Evolutionary conservation across 2,888 invertebrate genomes (phyloP).

Genomic region (Tiphia femorata): DNA sequence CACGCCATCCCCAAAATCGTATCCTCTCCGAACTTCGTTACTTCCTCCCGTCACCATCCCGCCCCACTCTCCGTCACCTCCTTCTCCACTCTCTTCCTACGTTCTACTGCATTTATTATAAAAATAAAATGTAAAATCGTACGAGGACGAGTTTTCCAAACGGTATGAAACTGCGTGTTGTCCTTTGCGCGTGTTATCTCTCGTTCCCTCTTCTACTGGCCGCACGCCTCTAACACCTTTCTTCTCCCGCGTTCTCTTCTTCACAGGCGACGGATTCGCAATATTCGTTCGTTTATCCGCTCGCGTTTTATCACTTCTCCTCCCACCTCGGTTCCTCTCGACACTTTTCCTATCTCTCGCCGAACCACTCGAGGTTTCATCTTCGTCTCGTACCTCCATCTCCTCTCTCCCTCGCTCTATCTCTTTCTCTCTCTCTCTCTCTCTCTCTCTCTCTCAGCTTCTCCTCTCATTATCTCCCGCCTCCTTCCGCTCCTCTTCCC

Average conservation of each 20-base stretch:
- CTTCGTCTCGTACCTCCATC: no score
- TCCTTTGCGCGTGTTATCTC: constrained; percentile 4
- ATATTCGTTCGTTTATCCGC: no score
- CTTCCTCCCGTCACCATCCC: neutral
- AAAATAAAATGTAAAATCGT: constrained; percentile 68
- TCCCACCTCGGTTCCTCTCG: no score
- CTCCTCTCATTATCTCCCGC: no score
- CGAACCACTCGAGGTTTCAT: no score
- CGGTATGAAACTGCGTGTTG: constrained; percentile 44
- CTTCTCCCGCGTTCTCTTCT: no score
- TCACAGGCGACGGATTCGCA: no score
- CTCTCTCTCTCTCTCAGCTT: neutral
- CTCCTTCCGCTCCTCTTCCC: neutral
- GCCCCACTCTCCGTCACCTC: constrained; percentile 6
- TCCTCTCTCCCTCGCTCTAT: constrained; percentile 8
- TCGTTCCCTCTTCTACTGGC: constrained; percentile 17
- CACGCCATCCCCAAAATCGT: constrained; percentile 29
- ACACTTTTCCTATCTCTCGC: no score
- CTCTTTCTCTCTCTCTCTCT: neutral
- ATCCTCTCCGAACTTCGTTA: constrained; percentile 6
- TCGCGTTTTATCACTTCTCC: no score
- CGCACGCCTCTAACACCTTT: no score
- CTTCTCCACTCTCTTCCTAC: constrained; percentile 27
- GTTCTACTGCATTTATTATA: constrained; percentile 55
- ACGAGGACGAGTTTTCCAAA: constrained; percentile 54